Evolutionary conservation across 2,797 vertebrate genomes (phyloP), one percentile per base, ranked within the genome.

Genomic region (Presbytis comata): DNA sequence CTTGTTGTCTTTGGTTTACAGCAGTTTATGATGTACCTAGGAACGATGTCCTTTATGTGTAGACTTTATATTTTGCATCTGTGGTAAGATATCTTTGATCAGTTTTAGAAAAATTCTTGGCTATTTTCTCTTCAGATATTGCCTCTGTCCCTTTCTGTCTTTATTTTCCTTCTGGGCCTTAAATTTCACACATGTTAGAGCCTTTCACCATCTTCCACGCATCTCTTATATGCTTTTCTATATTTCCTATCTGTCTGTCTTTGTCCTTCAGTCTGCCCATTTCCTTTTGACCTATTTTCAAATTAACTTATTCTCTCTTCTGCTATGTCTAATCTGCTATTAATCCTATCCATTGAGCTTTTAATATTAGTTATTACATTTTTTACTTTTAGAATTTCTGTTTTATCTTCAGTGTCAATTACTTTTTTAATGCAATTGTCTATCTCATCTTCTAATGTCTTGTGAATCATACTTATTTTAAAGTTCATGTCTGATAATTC

Each of bases 341-440:
- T 55, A 70, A 55, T n/a, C 10, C 6, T 26, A 36, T 26, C 24
- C 41, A 55, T 1, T 67, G n/a, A 44, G 14, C 30, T 81, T 28
- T 96, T 72, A 70, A 64, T 26, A 59, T 53, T 57, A 81, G n/a
- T 48, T 57, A 57, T 21, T 84, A 46, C 6, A 55, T 28, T 48
- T 84, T 93, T 57, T 36, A 44, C 44, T 67, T 94, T 89, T 57
- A 79, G n/a, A 84, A 33, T 70, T 44, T 79, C 61, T 39, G 76
- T 14, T 92, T 94, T 36, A 4, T 70, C 80, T 89, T 78, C 30
- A 46, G 8, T 59, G 28, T 39, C 67, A 44, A 61, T 75, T 76
- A 17, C 7, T n/a, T 93, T 36, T 89, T 30, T n/a, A 50, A 67
- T 8, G 33, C 28, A 70, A 21, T 14, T 75, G 50, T 48, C n/a